Conservation (phyloP, 2,113 vertebrate species). For the Crotophaga sulcirostris region DNA sequence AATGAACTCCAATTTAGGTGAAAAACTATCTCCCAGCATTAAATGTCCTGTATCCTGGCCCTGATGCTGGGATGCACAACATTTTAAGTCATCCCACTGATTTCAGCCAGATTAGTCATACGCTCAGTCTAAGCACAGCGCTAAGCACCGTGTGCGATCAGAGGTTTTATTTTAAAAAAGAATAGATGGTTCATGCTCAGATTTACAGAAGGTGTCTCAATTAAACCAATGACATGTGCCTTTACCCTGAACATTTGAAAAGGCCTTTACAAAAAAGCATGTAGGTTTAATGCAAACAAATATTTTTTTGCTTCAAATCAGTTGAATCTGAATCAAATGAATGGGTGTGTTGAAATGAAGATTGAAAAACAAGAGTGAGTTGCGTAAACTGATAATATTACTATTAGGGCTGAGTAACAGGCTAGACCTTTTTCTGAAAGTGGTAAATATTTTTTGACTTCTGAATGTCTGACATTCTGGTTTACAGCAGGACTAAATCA, state of each 20-base stretch:
- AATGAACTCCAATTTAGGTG: neutral
- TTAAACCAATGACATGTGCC: neutral
- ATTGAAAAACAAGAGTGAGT: neutral
- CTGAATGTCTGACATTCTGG: neutral
- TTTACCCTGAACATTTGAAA: neutral
- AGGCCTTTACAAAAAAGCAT: neutral
- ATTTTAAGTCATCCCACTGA: neutral
- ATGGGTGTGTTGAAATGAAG: neutral
- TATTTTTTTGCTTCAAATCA: neutral
- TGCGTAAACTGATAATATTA: neutral
- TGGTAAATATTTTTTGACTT: neutral
- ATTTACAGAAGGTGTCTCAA: neutral
- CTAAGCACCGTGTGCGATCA: neutral
- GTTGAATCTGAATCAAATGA: neutral
- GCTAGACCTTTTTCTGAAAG: neutral
- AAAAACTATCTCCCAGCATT: neutral
- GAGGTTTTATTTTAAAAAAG: neutral
- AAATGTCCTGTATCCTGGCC: neutral
- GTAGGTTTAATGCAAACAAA: neutral
- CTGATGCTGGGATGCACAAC: neutral
- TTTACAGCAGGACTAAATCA: neutral
- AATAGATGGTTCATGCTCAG: neutral
- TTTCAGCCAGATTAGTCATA: conserved; percentile 5
- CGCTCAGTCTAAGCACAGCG: neutral
- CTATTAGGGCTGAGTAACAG: neutral